A percentile compares a stretch with the other conserved stretches of the same genome.
Evolutionary conservation across 1,140 invertebrate species (phyloP).

Genomic region (Lycorma delicatula): DNA sequence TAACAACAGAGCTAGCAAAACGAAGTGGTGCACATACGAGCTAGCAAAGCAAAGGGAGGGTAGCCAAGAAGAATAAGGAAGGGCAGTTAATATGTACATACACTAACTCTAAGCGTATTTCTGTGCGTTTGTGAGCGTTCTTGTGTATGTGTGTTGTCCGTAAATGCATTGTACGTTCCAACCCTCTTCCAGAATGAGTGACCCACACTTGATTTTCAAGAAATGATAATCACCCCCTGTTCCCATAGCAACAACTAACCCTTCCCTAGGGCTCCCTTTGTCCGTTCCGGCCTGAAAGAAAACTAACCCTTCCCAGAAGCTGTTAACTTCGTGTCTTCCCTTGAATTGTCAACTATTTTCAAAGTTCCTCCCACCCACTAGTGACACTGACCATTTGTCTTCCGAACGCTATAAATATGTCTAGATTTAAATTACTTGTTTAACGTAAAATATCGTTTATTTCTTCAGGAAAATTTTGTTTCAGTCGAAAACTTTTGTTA

Average conservation of each 20-base stretch:
- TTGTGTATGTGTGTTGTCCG: no score
- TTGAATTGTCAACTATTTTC: background rate
- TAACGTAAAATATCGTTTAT: no score
- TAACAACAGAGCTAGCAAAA: no score
- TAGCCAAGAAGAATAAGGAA: slow-evolving; percentile 3
- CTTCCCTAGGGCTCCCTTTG: background rate
- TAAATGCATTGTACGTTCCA: no score
- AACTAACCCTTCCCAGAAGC: background rate
- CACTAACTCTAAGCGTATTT: background rate
- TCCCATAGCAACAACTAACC: slow-evolving; percentile 1
- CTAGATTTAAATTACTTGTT: no score
- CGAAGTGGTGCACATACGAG: no score
- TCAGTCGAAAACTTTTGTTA: no score
- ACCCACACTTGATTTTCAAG: background rate
- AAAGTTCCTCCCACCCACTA: background rate
- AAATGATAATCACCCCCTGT: slow-evolving; percentile 3
- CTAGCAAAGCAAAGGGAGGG: no score
- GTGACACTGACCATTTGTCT: background rate
- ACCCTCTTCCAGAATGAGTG: no score
- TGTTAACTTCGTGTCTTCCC: background rate
- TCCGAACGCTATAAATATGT: background rate
- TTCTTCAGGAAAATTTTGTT: no score
- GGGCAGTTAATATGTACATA: background rate
- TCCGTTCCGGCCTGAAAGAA: background rate
- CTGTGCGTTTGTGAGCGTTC: no score